Evolutionary conservation across 2,888 invertebrate species (phyloP).

Genomic region (Drosophila borborema): DNA sequence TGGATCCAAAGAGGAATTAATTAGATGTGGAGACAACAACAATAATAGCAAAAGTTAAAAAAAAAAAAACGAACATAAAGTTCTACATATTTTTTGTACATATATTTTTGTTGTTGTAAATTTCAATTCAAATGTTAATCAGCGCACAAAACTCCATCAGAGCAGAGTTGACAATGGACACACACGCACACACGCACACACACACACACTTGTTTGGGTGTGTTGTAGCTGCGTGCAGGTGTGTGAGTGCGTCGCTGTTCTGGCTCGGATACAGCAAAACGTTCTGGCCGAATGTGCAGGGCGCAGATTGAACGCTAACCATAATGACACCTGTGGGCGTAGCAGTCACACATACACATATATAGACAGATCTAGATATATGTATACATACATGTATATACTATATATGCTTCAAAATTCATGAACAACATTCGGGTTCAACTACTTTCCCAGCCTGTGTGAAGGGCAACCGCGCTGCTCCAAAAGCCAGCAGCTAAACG

Average conservation of each 20-base stretch:
- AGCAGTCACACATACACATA: slow-evolving; percentile 15
- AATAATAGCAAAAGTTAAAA: slow-evolving; percentile 15
- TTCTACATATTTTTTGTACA: slow-evolving; percentile 40
- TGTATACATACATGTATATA: background rate
- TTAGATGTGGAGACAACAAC: slow-evolving; percentile 81
- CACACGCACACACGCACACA: slow-evolving; percentile 15
- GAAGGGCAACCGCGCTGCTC: slow-evolving; percentile 61
- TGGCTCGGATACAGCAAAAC: slow-evolving; percentile 60
- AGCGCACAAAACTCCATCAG: slow-evolving; percentile 58
- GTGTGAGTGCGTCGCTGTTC: slow-evolving; percentile 66
- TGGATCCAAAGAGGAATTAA: slow-evolving; percentile 78
- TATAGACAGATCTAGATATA: background rate
- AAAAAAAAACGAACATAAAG: slow-evolving; percentile 37
- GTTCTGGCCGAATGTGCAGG: slow-evolving; percentile 74
- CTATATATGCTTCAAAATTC: slow-evolving; percentile 44
- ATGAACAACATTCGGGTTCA: slow-evolving; percentile 60
- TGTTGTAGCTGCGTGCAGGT: slow-evolving; percentile 58
- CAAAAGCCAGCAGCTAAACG: slow-evolving; percentile 55
- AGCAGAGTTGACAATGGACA: slow-evolving; percentile 65
- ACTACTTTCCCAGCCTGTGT: slow-evolving; percentile 38
- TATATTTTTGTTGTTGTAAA: slow-evolving; percentile 31
- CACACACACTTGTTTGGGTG: slow-evolving; percentile 45
- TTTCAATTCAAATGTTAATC: slow-evolving; percentile 81
- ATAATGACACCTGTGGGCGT: slow-evolving; percentile 77
- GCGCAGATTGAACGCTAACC: slow-evolving; percentile 59